These are phyloP conservation scores for Anoplolepis gracilipes DNA, from an alignment of 1,140 invertebrate genomes.

Conservation along the genomic window DNA sequence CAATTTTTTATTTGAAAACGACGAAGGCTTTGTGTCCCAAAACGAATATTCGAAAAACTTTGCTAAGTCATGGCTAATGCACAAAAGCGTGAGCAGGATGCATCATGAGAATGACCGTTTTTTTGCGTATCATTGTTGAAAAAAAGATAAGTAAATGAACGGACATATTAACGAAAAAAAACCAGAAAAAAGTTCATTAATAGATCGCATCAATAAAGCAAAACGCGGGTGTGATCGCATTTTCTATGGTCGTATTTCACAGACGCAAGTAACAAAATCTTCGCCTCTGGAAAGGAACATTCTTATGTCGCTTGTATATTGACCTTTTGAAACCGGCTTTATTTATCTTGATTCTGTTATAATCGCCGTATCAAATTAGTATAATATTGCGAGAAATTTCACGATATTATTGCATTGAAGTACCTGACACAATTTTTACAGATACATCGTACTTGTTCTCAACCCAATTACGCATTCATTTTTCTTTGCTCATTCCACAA, in stretches of 20 bases:
- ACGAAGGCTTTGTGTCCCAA: conserved; percentile 27
- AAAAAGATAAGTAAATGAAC: background rate
- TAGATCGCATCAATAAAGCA: background rate
- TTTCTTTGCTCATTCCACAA: conserved; percentile 22
- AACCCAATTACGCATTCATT: conserved; percentile 12
- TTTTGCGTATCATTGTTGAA: conserved; percentile 2
- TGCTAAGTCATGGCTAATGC: conserved; percentile 40
- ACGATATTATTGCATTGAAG: background rate
- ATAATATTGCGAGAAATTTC: background rate
- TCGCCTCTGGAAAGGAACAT: background rate
- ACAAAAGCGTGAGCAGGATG: conserved; percentile 28
- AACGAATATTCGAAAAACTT: conserved; percentile 42
- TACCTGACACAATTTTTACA: background rate
- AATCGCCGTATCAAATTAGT: background rate
- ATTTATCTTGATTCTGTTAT: background rate
- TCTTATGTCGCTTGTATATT: background rate
- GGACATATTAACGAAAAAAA: background rate
- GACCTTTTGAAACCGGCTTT: background rate
- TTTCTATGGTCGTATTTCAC: conserved; percentile 34
- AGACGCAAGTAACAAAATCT: background rate
- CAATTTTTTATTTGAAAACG: background rate
- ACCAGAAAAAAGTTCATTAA: background rate
- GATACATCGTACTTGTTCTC: background rate
- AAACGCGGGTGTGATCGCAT: background rate
- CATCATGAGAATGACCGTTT: conserved; percentile 9